These are phyloP conservation scores for Athetis lepigone DNA, from an alignment of 2,888 invertebrate genomes.

Conservation along the genomic window DNA sequence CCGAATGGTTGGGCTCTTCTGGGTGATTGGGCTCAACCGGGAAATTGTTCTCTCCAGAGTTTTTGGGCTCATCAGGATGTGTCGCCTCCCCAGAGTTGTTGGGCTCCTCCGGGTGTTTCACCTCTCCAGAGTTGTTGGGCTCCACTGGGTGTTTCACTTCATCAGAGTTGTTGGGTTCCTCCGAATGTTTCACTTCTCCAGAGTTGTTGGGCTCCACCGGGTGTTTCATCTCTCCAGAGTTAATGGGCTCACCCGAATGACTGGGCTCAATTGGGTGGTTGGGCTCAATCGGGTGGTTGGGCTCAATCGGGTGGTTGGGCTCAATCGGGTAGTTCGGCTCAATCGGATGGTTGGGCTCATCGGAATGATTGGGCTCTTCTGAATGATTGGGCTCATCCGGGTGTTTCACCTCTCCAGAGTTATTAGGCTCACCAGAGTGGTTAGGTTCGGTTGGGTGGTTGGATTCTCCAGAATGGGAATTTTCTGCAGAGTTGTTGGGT, in stretches of 20 bases:
- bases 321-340: background rate
- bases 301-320: too few relatives aligned
- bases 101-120: background rate
- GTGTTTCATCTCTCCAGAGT: background rate
- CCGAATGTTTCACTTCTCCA: background rate
- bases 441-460: background rate
- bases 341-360: fast-evolving
- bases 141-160: background rate
- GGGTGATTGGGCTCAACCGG: background rate
- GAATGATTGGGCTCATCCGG: background rate
- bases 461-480: background rate
- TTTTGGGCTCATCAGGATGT: background rate
- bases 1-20: background rate
- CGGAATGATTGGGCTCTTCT: too few relatives aligned
- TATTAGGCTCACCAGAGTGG: background rate
- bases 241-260: background rate
- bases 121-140: too few relatives aligned
- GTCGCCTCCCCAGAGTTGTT: background rate
- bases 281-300: too few relatives aligned
- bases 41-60: background rate
- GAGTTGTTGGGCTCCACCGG: background rate
- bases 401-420: background rate
- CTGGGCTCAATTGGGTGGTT: background rate
- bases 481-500: background rate
- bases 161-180: too few relatives aligned